Conservation (phyloP, 2,113 vertebrate genomes). For the Myrmecobius fasciatus region DNA sequence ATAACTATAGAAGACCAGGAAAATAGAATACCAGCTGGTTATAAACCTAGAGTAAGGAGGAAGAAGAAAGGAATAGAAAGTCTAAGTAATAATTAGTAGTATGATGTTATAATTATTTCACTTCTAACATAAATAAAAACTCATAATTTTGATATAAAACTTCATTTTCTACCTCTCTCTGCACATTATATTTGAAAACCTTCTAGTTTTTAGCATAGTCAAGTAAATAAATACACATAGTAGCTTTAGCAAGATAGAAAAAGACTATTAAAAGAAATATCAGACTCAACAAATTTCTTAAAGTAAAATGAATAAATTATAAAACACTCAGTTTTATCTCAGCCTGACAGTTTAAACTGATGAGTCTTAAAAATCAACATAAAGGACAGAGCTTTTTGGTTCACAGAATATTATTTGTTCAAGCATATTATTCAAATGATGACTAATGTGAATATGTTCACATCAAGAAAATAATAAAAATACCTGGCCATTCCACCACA, state of each 20-base stretch:
- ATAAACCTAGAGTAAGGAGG: neutral
- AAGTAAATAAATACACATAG: conserved; percentile 26
- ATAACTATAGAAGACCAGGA: neutral
- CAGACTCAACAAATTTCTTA: conserved; percentile 27
- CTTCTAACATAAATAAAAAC: neutral
- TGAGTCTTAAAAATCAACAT: conserved; percentile 39
- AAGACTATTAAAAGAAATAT: conserved; percentile 19
- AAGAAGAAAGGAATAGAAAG: neutral
- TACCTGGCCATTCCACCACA: neutral
- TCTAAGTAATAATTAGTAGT: neutral
- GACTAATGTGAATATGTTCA: conserved; percentile 6
- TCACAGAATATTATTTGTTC: conserved; percentile 18
- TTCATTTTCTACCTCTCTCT: neutral
- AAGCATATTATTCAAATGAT: conserved; percentile 9
- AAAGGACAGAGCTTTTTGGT: conserved; percentile 28
- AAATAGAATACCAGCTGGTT: neutral
- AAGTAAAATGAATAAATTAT: conserved; percentile 33
- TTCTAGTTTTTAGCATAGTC: neutral
- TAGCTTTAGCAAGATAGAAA: conserved; percentile 42
- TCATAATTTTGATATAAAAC: neutral
- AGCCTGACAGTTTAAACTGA: conserved; percentile 44
- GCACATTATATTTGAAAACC: conserved; percentile 22
- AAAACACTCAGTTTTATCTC: neutral
- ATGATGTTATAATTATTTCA: conserved; percentile 7
- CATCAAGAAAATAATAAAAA: neutral